These are phyloP conservation scores for Drosophila mimica DNA, from an alignment of 2,888 invertebrate species.

Conservation along the genomic window DNA sequence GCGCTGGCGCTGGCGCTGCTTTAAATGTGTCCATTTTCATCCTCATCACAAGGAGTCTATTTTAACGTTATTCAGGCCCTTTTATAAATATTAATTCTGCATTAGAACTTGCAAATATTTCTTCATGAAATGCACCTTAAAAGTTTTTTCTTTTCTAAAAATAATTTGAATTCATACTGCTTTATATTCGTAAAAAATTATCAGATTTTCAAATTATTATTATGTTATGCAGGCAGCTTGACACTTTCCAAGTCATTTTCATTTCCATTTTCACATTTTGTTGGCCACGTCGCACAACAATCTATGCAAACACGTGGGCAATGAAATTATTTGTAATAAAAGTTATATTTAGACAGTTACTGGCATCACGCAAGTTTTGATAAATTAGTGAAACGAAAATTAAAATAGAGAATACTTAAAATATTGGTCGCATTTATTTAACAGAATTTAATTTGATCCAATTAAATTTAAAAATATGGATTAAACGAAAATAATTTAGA, in stretches of 20 bases:
- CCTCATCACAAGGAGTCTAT: slow-evolving; percentile 14
- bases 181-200: background rate
- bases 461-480: background rate
- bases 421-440: background rate
- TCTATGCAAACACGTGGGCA: slow-evolving; percentile 40
- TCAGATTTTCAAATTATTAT: background rate
- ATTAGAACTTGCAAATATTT: background rate
- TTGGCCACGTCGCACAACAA: slow-evolving; percentile 18
- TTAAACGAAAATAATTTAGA: no score
- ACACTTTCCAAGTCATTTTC: slow-evolving; percentile 52
- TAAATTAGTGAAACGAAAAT: background rate
- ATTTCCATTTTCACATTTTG: slow-evolving; percentile 28
- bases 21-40: slow-evolving; percentile 28
- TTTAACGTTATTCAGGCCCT: background rate
- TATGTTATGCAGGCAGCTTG: slow-evolving; percentile 23
- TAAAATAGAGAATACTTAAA: background rate
- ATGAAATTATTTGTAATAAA: background rate
- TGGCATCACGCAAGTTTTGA: background rate
- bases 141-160: no score
- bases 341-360: background rate
- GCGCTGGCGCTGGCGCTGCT: background rate
- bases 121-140: background rate
- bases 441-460: background rate
- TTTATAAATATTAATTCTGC: background rate
- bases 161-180: background rate